A percentile compares a stretch with the other conserved stretches of the same genome.
Evolutionary conservation across 2,797 vertebrate genomes (phyloP).

Genomic region (Tokudaia muenninki): DNA sequence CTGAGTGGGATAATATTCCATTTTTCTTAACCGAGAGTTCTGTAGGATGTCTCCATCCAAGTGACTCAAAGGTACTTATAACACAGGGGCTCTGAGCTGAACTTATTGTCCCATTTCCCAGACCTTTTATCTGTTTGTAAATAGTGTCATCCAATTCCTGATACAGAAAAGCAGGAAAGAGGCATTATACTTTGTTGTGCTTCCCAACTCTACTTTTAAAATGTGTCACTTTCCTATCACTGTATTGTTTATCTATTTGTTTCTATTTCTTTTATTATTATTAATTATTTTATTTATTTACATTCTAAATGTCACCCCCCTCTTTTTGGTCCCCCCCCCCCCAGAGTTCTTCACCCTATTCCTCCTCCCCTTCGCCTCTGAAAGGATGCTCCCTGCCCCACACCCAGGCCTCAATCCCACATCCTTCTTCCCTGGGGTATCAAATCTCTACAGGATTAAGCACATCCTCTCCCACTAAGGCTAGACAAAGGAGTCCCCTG

Average conservation of each 20-base stretch:
- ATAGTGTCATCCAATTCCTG: background rate
- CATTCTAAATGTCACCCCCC: background rate
- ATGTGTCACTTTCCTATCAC: background rate
- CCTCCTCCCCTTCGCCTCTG: no score
- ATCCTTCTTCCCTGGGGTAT: background rate
- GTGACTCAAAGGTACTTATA: background rate
- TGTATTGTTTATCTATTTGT: background rate
- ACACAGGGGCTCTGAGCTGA: background rate
- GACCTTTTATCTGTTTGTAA: slow-evolving; percentile 19
- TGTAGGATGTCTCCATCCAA: background rate
- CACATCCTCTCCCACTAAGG: background rate
- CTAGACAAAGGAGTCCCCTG: background rate
- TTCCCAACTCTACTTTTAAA: background rate
- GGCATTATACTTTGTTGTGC: background rate
- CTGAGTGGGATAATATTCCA: background rate
- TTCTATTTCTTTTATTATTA: background rate
- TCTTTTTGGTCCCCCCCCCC: background rate
- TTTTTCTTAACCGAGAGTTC: background rate
- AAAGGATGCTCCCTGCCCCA: no score
- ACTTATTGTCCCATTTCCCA: background rate
- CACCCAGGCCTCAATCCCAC: no score
- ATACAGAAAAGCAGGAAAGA: slow-evolving; percentile 32
- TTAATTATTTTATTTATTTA: background rate
- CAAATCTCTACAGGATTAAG: background rate
- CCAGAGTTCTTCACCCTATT: no score